phyloP scores from a whole-genome alignment of 2,888 invertebrate species.

The Penaeus monodon region DNA sequence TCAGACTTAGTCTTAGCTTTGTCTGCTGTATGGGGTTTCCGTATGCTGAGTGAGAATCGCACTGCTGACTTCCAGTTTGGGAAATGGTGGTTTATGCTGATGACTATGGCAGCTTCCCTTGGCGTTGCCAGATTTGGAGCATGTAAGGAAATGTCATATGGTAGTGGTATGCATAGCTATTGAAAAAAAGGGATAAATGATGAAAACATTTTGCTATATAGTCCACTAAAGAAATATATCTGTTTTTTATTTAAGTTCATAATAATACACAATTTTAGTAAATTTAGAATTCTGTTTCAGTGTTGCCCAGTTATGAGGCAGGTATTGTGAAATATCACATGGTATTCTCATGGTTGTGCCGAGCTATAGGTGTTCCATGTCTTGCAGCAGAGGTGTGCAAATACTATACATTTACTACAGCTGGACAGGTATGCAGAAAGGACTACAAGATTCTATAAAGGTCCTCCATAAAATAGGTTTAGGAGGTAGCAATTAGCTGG shows the following conservation, averaged over 20 bases:
- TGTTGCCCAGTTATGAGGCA: slow-evolving; percentile 28
- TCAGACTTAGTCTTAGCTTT: slow-evolving; percentile 48
- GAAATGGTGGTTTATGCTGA: slow-evolving; percentile 60
- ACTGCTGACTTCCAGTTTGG: slow-evolving; percentile 39
- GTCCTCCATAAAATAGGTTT: not conserved
- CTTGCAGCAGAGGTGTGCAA: slow-evolving; percentile 50
- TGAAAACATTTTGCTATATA: too few relatives aligned
- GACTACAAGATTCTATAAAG: not conserved
- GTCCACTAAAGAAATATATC: too few relatives aligned
- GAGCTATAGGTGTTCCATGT: slow-evolving; percentile 54
- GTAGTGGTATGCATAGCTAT: not conserved
- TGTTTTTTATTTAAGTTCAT: not conserved
- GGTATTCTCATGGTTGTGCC: slow-evolving; percentile 55
- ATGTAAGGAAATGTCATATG: slow-evolving; percentile 23
- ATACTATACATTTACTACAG: not conserved
- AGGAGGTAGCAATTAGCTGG: too few relatives aligned
- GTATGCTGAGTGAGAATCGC: slow-evolving; percentile 1
- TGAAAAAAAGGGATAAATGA: not conserved
- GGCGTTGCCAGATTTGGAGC: slow-evolving; percentile 50
- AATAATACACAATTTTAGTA: not conserved
- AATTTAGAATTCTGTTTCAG: slow-evolving; percentile 9
- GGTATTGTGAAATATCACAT: slow-evolving; percentile 44
- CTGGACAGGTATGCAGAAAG: slow-evolving; percentile 27
- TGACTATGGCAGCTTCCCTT: slow-evolving; percentile 38
- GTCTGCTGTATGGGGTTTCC: slow-evolving; percentile 55